A percentile compares a stretch with the other conserved stretches of the same genome.
Conservation (phyloP, 2,888 invertebrate genomes). For the Microplitis manilae region DNA sequence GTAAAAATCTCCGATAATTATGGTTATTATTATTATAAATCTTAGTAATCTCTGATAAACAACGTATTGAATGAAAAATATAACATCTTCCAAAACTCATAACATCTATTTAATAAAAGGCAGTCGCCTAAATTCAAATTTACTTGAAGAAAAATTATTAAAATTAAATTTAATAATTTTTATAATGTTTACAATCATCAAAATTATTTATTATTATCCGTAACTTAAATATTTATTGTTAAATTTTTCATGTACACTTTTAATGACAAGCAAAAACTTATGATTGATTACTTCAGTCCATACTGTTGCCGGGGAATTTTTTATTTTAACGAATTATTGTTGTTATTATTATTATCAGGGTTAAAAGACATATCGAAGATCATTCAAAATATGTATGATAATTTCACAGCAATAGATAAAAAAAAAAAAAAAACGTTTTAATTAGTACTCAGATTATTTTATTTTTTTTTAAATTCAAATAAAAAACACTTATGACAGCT, state of each 20-base stretch:
- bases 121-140: neutral
- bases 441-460: constrained; percentile 1
- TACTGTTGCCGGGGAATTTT: constrained; percentile 3
- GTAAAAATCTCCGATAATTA: constrained; percentile 39
- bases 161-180: neutral
- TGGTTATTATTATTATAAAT: constrained; percentile 46
- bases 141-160: neutral
- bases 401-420: neutral
- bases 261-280: neutral
- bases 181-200: neutral
- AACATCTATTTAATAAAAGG: constrained; percentile 54
- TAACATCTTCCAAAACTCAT: constrained; percentile 68
- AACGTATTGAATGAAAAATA: constrained; percentile 55
- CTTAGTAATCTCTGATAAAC: constrained; percentile 53
- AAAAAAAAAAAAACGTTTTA: neutral
- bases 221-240: neutral
- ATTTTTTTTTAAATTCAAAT: neutral
- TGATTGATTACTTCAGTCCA: neutral
- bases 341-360: neutral
- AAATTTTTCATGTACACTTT: neutral
- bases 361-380: neutral
- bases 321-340: neutral
- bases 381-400: neutral
- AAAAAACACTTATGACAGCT: constrained; percentile 7
- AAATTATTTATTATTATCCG: neutral